phyloP scores from a whole-genome alignment of 2,888 invertebrate genomes.

The Torymus tubicola region DNA sequence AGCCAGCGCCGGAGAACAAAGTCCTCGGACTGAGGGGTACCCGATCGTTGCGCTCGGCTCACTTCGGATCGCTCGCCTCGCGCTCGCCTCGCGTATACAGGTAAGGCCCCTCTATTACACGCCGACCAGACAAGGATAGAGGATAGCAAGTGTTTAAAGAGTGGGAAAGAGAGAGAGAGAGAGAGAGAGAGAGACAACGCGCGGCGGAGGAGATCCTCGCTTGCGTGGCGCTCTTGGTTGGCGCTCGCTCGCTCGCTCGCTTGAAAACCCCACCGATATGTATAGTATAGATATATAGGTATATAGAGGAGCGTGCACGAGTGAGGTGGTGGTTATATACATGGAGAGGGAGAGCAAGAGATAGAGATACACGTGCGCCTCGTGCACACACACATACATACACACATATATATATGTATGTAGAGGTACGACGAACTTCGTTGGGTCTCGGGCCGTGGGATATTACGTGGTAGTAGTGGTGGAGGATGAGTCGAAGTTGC shows the following conservation, averaged over 20 bases:
- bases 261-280: constrained; percentile 8
- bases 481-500: no score
- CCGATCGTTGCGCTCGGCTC: constrained; percentile 21
- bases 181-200: constrained; percentile 12
- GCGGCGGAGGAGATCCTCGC: constrained; percentile 32
- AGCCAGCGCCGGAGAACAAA: constrained; percentile 56
- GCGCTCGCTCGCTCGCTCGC: constrained; percentile 10
- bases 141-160: background rate
- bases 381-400: constrained; percentile 15
- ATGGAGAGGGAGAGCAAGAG: background rate
- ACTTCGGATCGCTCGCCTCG: constrained; percentile 4
- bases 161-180: background rate
- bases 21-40: constrained; percentile 53
- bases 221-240: constrained; percentile 53
- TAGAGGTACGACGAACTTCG: constrained; percentile 47
- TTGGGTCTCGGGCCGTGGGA: no score
- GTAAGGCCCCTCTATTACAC: background rate
- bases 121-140: background rate
- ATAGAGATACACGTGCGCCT: constrained; percentile 38
- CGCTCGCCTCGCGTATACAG: constrained; percentile 11
- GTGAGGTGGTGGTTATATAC: background rate
- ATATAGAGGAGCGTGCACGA: background rate
- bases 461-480: no score
- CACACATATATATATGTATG: constrained; percentile 18
- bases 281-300: no score